Percentiles rank a stretch among this genome's conserved stretches.
Conservation (phyloP, 2,888 invertebrate species). For the Mesorhabditis sp. region DNA sequence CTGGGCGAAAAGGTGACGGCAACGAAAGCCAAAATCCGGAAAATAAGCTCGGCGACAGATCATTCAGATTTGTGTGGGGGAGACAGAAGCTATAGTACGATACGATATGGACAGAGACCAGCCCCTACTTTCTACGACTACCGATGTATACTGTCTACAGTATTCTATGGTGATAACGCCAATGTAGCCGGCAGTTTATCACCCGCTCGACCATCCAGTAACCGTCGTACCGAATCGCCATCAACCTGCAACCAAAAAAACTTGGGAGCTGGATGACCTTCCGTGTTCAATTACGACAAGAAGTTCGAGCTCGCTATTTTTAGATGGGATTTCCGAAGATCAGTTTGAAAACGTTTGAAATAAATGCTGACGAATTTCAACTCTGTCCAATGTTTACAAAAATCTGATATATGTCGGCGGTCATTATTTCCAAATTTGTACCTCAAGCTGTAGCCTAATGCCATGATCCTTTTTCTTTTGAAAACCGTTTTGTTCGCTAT, state of each 20-base stretch:
- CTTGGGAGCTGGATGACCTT: background rate
- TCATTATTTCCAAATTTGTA: background rate
- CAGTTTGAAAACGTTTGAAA: no score
- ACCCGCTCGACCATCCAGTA: background rate
- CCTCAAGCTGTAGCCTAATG: background rate
- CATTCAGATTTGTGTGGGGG: constrained; percentile 3
- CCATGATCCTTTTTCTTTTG: constrained; percentile 1
- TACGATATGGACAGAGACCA: no score
- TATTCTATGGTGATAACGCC: background rate
- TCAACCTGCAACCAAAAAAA: background rate
- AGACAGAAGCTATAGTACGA: background rate
- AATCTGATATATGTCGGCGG: no score
- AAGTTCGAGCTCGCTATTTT: no score
- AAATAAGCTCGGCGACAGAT: background rate
- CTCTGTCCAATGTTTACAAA: no score
- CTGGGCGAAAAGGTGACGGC: background rate
- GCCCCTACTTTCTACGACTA: no score
- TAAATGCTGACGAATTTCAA: no score
- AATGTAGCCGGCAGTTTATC: constrained; percentile 2
- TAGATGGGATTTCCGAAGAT: no score
- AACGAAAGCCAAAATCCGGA: background rate
- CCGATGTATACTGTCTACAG: no score
- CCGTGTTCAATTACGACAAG: background rate
- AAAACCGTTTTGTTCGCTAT: background rate
- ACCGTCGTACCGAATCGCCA: background rate